These are phyloP conservation scores for Epirrhoe tristata DNA, from an alignment of 2,888 invertebrate genomes.

Conservation along the genomic window DNA sequence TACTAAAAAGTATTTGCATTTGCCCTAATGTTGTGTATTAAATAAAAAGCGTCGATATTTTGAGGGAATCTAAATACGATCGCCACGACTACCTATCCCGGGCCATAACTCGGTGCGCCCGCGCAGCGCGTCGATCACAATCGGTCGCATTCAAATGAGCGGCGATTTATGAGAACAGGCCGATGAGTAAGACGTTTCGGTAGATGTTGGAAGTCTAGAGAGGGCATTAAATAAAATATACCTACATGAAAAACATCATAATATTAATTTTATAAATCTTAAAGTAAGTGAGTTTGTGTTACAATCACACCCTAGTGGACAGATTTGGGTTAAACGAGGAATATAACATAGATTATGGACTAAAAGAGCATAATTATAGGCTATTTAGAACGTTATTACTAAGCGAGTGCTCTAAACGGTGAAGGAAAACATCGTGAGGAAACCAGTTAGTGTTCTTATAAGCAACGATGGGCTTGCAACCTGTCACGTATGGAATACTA, in stretches of 20 bases:
- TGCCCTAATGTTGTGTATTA: not conserved
- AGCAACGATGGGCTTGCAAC: too few species aligned
- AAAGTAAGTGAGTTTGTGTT: too few species aligned
- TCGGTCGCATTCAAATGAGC: conserved; percentile 81
- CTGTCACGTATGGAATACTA: too few species aligned
- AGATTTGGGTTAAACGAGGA: too few species aligned
- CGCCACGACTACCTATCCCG: conserved; percentile 16
- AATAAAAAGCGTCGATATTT: not conserved
- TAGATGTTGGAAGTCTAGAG: conserved; percentile 43
- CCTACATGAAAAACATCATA: not conserved
- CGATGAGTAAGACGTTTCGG: conserved; percentile 76
- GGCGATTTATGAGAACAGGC: conserved; percentile 72
- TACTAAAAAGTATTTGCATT: too few species aligned
- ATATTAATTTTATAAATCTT: not conserved
- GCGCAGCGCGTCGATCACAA: conserved; percentile 78
- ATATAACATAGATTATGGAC: too few species aligned
- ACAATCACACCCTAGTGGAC: too few species aligned
- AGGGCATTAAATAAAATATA: not conserved
- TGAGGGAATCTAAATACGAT: conserved; percentile 24
- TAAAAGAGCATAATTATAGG: too few species aligned
- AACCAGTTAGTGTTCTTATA: too few species aligned
- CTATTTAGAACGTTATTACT: too few species aligned
- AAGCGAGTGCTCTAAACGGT: too few species aligned
- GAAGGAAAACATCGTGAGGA: too few species aligned
- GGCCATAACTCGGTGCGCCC: conserved; percentile 57